Percentiles rank a stretch among this genome's conserved stretches.
Evolutionary conservation across 2,113 vertebrate species (phyloP).

Genomic region (Xenopus laevis): DNA sequence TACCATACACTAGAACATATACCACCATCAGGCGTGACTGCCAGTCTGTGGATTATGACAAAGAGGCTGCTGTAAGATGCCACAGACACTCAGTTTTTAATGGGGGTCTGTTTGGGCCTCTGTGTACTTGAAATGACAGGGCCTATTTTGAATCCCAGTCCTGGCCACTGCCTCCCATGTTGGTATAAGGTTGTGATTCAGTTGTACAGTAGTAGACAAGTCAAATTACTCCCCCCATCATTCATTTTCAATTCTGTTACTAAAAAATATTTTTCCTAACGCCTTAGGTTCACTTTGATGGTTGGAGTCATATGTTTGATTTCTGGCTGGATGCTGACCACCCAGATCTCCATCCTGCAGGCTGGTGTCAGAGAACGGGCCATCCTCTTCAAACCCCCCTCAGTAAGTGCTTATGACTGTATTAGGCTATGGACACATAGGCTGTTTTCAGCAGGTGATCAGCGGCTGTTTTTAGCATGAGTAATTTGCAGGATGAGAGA

Average conservation of each 20-base stretch:
- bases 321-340: constrained; percentile 96
- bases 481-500: too few species aligned
- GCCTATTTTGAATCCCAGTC: too few species aligned
- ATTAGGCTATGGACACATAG: too few species aligned
- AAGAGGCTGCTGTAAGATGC: too few species aligned
- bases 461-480: too few species aligned
- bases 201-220: too few species aligned
- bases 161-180: background rate
- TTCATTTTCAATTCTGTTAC: too few species aligned
- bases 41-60: background rate
- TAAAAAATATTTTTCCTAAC: constrained; percentile 23
- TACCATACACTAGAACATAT: background rate
- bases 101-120: too few species aligned
- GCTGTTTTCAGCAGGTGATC: too few species aligned
- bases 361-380: constrained; percentile 90
- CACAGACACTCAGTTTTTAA: too few species aligned
- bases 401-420: constrained; percentile 54
- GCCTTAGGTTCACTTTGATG: constrained; percentile 88
- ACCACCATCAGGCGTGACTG: background rate
- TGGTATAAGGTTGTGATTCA: too few species aligned
- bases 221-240: background rate
- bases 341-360: constrained; percentile 88
- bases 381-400: constrained; percentile 86
- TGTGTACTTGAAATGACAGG: too few species aligned
- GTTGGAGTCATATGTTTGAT: constrained; percentile 91